These are phyloP conservation scores for Calypte anna DNA, from an alignment of 2,113 vertebrate genomes.

Conservation along the genomic window DNA sequence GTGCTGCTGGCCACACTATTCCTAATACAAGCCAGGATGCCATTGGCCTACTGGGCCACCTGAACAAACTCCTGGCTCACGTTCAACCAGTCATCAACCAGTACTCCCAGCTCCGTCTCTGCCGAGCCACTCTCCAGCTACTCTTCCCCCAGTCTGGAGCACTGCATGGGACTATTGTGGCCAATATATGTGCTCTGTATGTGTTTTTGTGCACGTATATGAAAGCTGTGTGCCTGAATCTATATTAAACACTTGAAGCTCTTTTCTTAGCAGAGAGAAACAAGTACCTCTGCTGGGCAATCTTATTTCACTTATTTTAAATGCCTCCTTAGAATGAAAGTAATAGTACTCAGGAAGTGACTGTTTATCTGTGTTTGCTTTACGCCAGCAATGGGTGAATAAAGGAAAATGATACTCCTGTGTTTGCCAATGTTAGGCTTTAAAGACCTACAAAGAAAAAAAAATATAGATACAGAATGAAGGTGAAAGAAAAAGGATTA, in stretches of 20 bases:
- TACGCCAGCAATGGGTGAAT: neutral
- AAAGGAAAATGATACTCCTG: neutral
- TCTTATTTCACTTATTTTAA: neutral
- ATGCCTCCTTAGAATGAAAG: neutral
- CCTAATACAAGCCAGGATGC: too few species aligned
- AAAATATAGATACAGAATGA: neutral
- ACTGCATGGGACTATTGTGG: too few species aligned
- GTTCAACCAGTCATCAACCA: too few species aligned
- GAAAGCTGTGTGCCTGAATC: neutral
- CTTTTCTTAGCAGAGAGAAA: neutral
- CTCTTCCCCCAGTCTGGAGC: too few species aligned
- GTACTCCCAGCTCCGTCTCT: too few species aligned
- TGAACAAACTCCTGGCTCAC: too few species aligned
- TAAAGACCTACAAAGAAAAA: neutral
- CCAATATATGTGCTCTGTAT: neutral
- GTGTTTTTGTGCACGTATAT: accelerated
- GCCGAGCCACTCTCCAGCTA: too few species aligned
- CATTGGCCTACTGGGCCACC: too few species aligned
- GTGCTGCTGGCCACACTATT: too few species aligned
- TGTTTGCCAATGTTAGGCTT: neutral
- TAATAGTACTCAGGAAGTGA: neutral
- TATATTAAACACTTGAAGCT: neutral
- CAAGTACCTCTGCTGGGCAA: neutral
- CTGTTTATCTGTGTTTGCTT: neutral
- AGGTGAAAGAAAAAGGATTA: neutral